phyloP scores from a whole-genome alignment of 2,888 invertebrate species.

The Unio pictorum region DNA sequence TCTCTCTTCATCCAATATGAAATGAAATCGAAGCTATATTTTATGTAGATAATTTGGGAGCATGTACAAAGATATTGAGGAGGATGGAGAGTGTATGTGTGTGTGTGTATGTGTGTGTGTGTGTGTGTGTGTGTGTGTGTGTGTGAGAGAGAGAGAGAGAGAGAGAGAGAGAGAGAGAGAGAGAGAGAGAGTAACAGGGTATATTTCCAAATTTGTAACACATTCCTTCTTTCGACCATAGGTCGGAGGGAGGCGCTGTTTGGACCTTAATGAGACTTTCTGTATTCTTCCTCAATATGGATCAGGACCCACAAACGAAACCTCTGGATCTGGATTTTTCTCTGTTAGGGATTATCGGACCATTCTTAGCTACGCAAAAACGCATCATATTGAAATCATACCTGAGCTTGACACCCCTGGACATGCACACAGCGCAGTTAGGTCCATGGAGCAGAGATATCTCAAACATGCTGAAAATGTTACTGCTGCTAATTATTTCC shows the following conservation, averaged over 20 bases:
- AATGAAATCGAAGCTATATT: too few species aligned
- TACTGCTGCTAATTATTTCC: constrained; percentile 29
- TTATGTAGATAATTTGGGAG: too few species aligned
- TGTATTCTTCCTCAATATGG: constrained; percentile 58
- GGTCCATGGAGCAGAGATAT: constrained; percentile 59
- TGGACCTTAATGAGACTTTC: constrained; percentile 38
- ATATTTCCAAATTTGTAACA: too few species aligned
- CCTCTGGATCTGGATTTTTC: constrained; percentile 50
- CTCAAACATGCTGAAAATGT: constrained; percentile 15
- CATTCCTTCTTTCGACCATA: constrained; percentile 3
- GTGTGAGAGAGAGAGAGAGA: too few species aligned
- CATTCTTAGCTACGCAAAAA: constrained; percentile 58
- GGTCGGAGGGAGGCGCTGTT: constrained; percentile 49
- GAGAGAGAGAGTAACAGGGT: too few species aligned
- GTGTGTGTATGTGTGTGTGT: too few species aligned
- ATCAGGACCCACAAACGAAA: constrained; percentile 43
- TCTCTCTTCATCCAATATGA: too few species aligned
- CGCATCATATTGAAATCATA: constrained; percentile 60
- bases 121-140: too few species aligned
- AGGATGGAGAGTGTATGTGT: too few species aligned
- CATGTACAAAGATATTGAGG: too few species aligned
- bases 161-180: too few species aligned
- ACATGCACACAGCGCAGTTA: constrained; percentile 63
- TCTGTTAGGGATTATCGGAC: constrained; percentile 48
- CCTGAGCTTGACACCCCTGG: constrained; percentile 69